Evolutionary conservation across 2,113 vertebrate species (phyloP), one percentile per base, ranked within the genome.

Genomic region (Columba janthina): DNA sequence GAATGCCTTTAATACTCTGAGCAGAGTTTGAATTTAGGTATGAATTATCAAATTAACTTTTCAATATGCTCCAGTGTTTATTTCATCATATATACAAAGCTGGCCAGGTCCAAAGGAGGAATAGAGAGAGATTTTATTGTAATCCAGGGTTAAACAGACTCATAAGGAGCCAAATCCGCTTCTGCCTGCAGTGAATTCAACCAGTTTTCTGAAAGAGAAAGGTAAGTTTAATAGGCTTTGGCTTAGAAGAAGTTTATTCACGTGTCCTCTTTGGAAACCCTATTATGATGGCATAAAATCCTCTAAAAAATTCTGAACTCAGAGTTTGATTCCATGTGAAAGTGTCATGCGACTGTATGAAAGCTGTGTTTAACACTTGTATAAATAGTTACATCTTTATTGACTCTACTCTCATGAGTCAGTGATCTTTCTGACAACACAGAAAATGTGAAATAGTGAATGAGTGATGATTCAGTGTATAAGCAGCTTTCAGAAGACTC

Each of bases 401-500:
- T 81, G 6, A 38, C 56, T 91, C 5, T 70, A 44, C 3, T 4
- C 10, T 74, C 32, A 26, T 76, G 76, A 89, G 46, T 31, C 73
- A 89, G 26, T 51, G 24, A 87, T 70, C 32, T 71, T 92, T 77
- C 77, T 84, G 60, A 80, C 32, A 92, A 85, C 15, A 81, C 17
- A 77, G 70, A 79, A 80, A 77, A 73, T 36, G 8, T 66, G 69
- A 81, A 25, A 46, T 38, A 51, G 46, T 81, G 42, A 84, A 89
- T n/a, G 46, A 70, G 21, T 69, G 75, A 75, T 69, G n/a, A 83
- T 82, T 96, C 64, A 88, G 44, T 77, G 38, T 18, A 66, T 13
- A 90, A 62, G 14, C 28, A 93, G 7, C 12, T 87, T 87, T 93
- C 83, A 88, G 65, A 89, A 92, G 14, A 16, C 19, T 78, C 40